Percentiles rank a stretch among this genome's conserved stretches.
phyloP scores from a whole-genome alignment of 2,113 vertebrate genomes.

The Paracanthobrama guichenoti region DNA sequence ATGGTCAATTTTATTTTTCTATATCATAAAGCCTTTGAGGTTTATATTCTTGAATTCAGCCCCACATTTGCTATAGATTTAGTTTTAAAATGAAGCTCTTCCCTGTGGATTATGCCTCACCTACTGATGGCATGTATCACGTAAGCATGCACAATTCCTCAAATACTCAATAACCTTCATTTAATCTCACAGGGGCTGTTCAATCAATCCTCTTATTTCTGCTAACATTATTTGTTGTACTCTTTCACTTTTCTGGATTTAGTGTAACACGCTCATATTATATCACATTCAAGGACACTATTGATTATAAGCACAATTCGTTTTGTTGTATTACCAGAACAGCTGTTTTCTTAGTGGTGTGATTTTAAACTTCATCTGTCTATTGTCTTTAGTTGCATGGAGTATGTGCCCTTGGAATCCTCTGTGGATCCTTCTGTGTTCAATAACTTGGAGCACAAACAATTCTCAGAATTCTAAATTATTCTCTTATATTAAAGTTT shows the following conservation, averaged over 20 bases:
- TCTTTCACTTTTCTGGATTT: conserved; percentile 27
- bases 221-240: conserved; percentile 21
- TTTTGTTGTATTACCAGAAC: not conserved
- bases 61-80: not conserved
- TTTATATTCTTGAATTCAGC: not conserved
- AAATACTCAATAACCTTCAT: conserved; percentile 7
- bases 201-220: conserved; percentile 39
- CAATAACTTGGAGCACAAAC: not conserved
- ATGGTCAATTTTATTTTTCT: not conserved
- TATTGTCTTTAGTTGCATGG: not conserved
- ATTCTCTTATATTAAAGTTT: not conserved
- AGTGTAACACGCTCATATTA: conserved; percentile 13
- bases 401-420: conserved; percentile 18
- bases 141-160: conserved; percentile 14
- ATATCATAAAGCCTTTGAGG: not conserved
- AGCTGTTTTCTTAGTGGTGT: not conserved
- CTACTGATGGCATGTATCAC: not conserved
- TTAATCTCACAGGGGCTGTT: conserved; percentile 39
- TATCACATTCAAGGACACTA: conserved; percentile 30
- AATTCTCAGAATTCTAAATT: not conserved
- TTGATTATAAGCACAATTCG: not conserved
- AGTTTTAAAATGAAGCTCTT: conserved; percentile 12
- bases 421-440: not conserved
- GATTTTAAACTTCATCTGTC: conserved; percentile 10
- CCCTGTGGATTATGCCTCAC: not conserved